A percentile compares a stretch with the other conserved stretches of the same genome.
Conservation (phyloP, 1,140 invertebrate species). For the Drosophila quadrilineata region DNA sequence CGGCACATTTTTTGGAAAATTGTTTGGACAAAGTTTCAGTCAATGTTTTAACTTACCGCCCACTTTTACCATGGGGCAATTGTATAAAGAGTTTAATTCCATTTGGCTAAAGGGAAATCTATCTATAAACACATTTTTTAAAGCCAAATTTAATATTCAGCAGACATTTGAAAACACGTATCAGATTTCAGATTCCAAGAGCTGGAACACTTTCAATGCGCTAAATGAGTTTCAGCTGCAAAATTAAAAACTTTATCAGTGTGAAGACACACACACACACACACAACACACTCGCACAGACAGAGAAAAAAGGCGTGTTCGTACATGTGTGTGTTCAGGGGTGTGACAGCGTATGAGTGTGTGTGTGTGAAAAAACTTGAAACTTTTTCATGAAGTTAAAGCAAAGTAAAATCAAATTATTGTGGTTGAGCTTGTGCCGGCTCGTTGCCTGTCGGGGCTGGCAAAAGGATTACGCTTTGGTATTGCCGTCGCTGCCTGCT, state of each 20-base stretch:
- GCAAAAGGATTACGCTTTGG: conserved; percentile 67
- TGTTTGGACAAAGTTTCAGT: conserved; percentile 60
- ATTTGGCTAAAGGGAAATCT: background rate
- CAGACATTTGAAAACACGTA: conserved; percentile 64
- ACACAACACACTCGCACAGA: background rate
- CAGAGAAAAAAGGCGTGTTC: background rate
- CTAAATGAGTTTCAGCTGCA: conserved; percentile 76
- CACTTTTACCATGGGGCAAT: background rate
- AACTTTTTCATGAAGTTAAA: conserved; percentile 80
- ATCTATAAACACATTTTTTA: conserved; percentile 19
- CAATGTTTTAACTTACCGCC: conserved; percentile 29
- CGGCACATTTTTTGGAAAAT: conserved; percentile 61
- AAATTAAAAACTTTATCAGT: conserved; percentile 78
- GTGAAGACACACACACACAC: conserved; percentile 10
- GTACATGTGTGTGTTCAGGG: conserved; percentile 23
- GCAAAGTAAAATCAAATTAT: conserved; percentile 80
- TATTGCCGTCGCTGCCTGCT: background rate
- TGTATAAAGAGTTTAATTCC: background rate
- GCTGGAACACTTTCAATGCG: conserved; percentile 65
- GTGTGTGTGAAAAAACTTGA: conserved; percentile 64
- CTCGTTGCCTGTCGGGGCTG: conserved; percentile 27
- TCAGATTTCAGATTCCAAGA: conserved; percentile 59
- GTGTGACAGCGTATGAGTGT: conserved; percentile 25
- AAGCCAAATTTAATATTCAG: conserved; percentile 68
- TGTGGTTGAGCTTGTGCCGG: conserved; percentile 54